Evolutionary conservation across 2,797 vertebrate genomes (phyloP).

Genomic region (Falco naumanni): DNA sequence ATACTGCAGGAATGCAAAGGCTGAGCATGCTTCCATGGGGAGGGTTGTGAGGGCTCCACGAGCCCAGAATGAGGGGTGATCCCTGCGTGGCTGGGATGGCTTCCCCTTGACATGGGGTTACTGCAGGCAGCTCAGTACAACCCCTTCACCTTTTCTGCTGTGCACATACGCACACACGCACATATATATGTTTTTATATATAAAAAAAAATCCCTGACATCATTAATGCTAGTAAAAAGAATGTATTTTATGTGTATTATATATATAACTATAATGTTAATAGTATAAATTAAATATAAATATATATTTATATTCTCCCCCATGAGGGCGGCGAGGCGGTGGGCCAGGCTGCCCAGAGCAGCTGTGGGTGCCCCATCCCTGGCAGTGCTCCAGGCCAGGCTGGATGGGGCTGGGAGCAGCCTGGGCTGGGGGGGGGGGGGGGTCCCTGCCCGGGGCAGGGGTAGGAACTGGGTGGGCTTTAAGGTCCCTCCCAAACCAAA

Average conservation of each 20-base stretch:
- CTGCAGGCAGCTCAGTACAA: background rate
- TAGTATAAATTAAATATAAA: background rate
- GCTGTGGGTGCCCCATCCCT: too few species aligned
- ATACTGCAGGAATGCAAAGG: background rate
- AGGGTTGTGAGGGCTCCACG: background rate
- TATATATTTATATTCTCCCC: too few species aligned
- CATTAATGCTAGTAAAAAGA: background rate
- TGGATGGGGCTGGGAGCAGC: too few species aligned
- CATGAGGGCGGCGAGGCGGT: too few species aligned
- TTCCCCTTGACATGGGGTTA: accelerated
- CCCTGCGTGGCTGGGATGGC: background rate
- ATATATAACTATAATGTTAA: background rate
- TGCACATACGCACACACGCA: accelerated
- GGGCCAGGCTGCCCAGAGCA: too few species aligned
- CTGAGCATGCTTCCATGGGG: accelerated
- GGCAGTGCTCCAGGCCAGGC: too few species aligned
- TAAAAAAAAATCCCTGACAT: background rate
- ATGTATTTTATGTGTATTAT: background rate
- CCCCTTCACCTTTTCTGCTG: background rate
- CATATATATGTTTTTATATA: accelerated
- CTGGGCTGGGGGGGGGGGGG: too few species aligned
- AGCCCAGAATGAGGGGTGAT: accelerated
- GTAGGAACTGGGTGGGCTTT: too few species aligned
- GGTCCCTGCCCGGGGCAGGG: too few species aligned
- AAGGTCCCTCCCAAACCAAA: too few species aligned